Evolutionary conservation across 2,797 vertebrate species (phyloP).

Genomic region (Neosilurus mollespiculum): DNA sequence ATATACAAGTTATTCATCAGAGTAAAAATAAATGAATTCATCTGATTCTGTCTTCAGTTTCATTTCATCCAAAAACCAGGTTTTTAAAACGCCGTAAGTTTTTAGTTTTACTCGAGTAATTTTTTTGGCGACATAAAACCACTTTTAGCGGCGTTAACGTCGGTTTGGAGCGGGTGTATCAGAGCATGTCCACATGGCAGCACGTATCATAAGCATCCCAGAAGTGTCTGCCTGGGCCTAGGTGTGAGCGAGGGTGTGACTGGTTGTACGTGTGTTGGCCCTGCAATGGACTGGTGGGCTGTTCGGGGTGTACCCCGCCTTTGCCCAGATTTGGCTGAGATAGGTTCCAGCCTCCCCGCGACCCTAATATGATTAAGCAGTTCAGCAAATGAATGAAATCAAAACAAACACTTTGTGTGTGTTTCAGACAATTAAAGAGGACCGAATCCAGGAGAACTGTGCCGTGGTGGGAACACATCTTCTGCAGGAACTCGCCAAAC

Average conservation of each 20-base stretch:
- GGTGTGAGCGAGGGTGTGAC: too few relatives aligned
- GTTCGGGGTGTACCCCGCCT: too few relatives aligned
- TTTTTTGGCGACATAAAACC: neutral
- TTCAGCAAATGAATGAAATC: too few relatives aligned
- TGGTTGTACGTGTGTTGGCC: too few relatives aligned
- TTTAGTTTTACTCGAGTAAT: neutral
- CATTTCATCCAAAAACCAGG: neutral
- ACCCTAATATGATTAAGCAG: too few relatives aligned
- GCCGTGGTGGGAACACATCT: constrained; percentile 82
- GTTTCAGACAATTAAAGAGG: constrained; percentile 83
- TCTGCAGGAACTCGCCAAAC: constrained; percentile 81
- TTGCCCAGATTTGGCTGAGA: too few relatives aligned
- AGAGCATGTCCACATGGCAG: too few relatives aligned
- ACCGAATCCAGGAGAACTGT: constrained; percentile 78
- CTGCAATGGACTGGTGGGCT: too few relatives aligned
- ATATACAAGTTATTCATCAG: neutral
- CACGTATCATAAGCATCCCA: too few relatives aligned
- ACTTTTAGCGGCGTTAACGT: neutral
- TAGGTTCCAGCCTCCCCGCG: too few relatives aligned
- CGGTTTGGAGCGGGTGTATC: too few relatives aligned
- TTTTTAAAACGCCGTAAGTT: neutral
- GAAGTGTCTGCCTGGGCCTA: too few relatives aligned
- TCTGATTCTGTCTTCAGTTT: neutral
- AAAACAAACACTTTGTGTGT: neutral
- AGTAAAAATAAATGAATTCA: neutral